phyloP scores from a whole-genome alignment of 2,113 vertebrate species.

The Calonectris borealis region DNA sequence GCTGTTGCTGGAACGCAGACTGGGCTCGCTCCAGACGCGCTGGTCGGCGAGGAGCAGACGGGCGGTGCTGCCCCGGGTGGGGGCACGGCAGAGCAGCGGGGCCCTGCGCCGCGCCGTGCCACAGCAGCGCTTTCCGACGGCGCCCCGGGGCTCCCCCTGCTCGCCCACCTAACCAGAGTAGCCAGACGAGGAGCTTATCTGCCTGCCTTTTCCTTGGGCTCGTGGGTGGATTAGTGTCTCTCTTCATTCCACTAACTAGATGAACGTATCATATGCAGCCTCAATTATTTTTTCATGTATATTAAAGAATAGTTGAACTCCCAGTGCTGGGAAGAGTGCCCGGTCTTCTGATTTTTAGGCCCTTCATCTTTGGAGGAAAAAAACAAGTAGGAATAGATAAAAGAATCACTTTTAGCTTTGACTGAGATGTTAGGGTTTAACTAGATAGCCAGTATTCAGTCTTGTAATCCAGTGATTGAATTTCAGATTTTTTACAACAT shows the following conservation, averaged over 20 bases:
- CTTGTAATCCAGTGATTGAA: background rate
- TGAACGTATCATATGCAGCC: background rate
- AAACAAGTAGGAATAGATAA: background rate
- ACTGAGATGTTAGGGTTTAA: background rate
- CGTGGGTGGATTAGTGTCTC: background rate
- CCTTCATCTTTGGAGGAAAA: background rate
- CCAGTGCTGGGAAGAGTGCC: background rate
- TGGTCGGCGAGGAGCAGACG: background rate
- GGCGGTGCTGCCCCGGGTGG: background rate
- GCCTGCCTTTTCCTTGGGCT: background rate
- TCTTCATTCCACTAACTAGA: background rate
- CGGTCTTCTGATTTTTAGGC: background rate
- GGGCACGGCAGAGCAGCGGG: too few species aligned
- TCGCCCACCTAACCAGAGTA: background rate
- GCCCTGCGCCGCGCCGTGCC: too few species aligned
- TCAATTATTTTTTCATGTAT: conserved; percentile 12
- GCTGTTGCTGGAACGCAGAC: background rate
- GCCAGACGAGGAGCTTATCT: background rate
- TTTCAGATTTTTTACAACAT: background rate
- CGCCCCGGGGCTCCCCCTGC: background rate
- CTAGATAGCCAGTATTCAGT: background rate
- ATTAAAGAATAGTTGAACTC: background rate
- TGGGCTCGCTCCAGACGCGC: accelerated
- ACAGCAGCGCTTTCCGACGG: too few species aligned
- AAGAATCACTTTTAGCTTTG: background rate